Percentiles rank a stretch among this genome's conserved stretches.
Conservation (phyloP, 30 jellyfish, hydroid and myxozoan genomes). For the Chironex yamaguchii region DNA sequence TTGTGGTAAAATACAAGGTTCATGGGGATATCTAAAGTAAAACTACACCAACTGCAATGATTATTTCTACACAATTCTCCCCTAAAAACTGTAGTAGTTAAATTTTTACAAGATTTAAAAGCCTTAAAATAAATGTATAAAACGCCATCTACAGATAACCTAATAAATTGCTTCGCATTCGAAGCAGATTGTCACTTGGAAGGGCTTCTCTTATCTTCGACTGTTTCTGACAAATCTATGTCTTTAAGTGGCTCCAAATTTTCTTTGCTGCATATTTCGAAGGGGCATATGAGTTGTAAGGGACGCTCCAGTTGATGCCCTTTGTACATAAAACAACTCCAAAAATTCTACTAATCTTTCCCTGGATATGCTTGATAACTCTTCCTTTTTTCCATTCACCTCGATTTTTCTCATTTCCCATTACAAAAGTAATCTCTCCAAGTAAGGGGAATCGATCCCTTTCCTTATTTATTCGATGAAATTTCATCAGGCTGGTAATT, state of each 20-base stretch:
- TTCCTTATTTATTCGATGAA: constrained; percentile 39
- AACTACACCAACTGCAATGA: too few relatives aligned
- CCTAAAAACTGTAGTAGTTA: too few relatives aligned
- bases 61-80: too few relatives aligned
- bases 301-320: constrained; percentile 55
- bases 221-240: too few relatives aligned
- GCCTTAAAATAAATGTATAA: too few relatives aligned
- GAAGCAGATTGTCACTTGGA: too few relatives aligned
- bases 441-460: constrained; percentile 31
- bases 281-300: constrained; percentile 46
- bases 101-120: too few relatives aligned
- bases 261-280: constrained; percentile 43
- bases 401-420: constrained; percentile 39
- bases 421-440: constrained; percentile 2
- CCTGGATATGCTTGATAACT: constrained; percentile 50
- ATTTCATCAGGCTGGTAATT: constrained; percentile 43
- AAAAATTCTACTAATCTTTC: constrained; percentile 25
- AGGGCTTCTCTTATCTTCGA: too few relatives aligned
- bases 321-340: constrained; percentile 44
- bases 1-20: too few relatives aligned
- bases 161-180: too few relatives aligned
- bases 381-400: constrained; percentile 57
- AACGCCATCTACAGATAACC: too few relatives aligned
- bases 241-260: constrained; percentile 50
- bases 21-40: too few relatives aligned